These are phyloP conservation scores for Anoplopoma fimbria DNA, from an alignment of 2,113 vertebrate species.

Conservation along the genomic window DNA sequence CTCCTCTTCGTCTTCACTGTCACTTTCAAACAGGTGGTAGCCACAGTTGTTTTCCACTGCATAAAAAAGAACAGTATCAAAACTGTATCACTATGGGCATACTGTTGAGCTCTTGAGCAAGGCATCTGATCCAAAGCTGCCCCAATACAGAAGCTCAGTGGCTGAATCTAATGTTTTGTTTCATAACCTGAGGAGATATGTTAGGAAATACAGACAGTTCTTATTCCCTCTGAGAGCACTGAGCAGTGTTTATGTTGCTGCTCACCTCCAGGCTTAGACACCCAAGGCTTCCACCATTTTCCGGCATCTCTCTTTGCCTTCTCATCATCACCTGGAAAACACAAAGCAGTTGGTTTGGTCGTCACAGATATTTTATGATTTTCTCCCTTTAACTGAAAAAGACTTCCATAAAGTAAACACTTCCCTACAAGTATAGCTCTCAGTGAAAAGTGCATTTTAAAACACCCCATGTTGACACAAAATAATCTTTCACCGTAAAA, in stretches of 20 bases:
- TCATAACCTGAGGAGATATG: neutral
- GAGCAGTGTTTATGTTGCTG: neutral
- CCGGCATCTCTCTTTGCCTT: conserved; percentile 70
- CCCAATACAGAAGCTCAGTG: neutral
- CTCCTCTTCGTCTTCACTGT: conserved; percentile 81
- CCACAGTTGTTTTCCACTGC: conserved; percentile 77
- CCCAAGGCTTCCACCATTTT: conserved; percentile 83
- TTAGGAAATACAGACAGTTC: neutral
- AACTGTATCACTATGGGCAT: neutral
- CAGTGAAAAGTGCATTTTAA: neutral
- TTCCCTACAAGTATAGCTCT: neutral
- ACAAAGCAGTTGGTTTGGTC: neutral
- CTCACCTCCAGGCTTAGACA: conserved; percentile 73
- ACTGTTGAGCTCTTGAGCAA: neutral
- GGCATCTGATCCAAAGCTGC: neutral
- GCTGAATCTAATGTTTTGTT: neutral
- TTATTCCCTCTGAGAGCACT: neutral
- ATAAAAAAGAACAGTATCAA: conserved; percentile 30
- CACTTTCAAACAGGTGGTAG: conserved; percentile 82
- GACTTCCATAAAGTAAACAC: neutral
- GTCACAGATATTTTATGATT: neutral
- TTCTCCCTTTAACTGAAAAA: neutral
- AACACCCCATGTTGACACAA: neutral
- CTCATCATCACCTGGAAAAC: conserved; percentile 66
- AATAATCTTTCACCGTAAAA: neutral